Conservation (phyloP, 2,888 invertebrate genomes). For the Petrolisthes manimaculis region DNA sequence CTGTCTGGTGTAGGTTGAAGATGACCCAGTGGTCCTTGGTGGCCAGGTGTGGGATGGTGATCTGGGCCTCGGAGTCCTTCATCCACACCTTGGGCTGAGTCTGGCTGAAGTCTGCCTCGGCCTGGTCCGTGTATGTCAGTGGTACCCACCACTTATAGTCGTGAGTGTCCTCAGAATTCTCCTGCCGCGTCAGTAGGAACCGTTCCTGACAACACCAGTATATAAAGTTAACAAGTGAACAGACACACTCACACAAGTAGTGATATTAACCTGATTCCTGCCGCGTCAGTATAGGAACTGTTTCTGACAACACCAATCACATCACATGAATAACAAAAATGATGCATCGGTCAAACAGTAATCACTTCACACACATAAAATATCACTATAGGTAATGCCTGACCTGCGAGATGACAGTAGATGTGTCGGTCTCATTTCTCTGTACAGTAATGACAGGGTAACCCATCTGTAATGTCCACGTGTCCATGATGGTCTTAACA, state of each 20-base stretch:
- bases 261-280: too few species aligned
- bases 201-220: conserved; percentile 72
- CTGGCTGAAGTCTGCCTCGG: conserved; percentile 72
- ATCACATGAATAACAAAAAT: too few species aligned
- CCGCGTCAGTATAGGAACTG: conserved; percentile 77
- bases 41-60: conserved; percentile 46
- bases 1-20: conserved; percentile 83
- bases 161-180: conserved; percentile 75
- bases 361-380: neutral
- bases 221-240: too few species aligned
- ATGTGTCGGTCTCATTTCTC: conserved; percentile 75
- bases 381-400: neutral
- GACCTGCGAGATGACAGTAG: conserved; percentile 79
- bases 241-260: too few species aligned
- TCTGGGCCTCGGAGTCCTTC: conserved; percentile 69
- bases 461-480: conserved; percentile 87
- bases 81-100: conserved; percentile 75
- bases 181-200: conserved; percentile 75
- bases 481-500: conserved; percentile 81
- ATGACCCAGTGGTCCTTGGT: conserved; percentile 76
- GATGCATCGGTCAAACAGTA: neutral
- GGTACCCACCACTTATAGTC: conserved; percentile 75
- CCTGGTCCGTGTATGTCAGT: conserved; percentile 74
- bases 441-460: conserved; percentile 80
- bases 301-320: conserved; percentile 70